These are phyloP conservation scores for Trinectes maculatus DNA, from an alignment of 2,113 vertebrate species.

Conservation along the genomic window DNA sequence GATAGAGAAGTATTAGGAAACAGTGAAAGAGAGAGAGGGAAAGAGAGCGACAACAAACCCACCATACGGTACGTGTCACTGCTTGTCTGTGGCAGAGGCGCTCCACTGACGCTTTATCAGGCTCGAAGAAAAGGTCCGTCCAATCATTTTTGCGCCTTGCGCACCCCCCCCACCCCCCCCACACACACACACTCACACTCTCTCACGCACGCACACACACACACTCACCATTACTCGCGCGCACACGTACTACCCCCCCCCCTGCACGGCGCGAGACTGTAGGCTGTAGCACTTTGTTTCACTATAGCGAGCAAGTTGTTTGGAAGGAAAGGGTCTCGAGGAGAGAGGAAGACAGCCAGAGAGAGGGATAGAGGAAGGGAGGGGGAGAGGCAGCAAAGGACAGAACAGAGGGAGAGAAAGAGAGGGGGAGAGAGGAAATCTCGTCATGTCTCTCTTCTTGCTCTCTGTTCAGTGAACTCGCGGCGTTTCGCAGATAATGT, in stretches of 20 bases:
- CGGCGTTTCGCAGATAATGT: constrained; percentile 90
- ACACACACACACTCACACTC: background rate
- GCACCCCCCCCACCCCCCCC: constrained; percentile 48
- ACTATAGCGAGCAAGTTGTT: constrained; percentile 81
- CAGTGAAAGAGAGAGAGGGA: background rate
- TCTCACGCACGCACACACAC: background rate
- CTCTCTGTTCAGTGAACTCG: constrained; percentile 86
- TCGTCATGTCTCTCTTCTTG: constrained; percentile 83
- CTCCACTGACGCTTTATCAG: constrained; percentile 94
- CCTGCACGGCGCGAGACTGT: constrained; percentile 68
- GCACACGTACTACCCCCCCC: constrained; percentile 27
- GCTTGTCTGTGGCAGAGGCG: constrained; percentile 75
- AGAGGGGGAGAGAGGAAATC: constrained; percentile 67
- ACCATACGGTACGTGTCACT: constrained; percentile 53
- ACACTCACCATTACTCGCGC: constrained; percentile 73
- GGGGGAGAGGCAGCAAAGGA: constrained; percentile 59
- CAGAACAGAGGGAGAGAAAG: constrained; percentile 45
- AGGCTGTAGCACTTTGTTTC: constrained; percentile 88
- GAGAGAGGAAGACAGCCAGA: constrained; percentile 26
- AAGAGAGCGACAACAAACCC: constrained; percentile 8
- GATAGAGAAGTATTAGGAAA: constrained; percentile 43
- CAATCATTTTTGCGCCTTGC: constrained; percentile 95
- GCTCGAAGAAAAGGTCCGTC: constrained; percentile 93
- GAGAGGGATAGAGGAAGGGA: constrained; percentile 29
- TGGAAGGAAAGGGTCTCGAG: constrained; percentile 76